Evolutionary conservation across 2,888 invertebrate species (phyloP), one percentile per base, ranked within the genome.

Genomic region (Ichneumoninae sp.): DNA sequence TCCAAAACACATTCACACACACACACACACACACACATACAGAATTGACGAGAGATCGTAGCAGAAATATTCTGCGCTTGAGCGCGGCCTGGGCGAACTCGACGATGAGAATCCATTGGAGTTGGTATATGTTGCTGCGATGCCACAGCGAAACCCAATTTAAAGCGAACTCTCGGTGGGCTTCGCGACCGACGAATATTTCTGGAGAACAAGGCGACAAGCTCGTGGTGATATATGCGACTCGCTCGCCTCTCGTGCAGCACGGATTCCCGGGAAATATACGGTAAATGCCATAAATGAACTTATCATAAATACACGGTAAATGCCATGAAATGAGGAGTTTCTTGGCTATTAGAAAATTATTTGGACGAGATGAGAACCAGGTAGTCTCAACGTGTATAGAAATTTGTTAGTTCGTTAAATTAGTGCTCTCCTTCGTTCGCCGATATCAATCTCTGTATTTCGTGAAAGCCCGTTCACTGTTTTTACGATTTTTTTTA

Each of bases 111-210:
- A 47, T 47, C 16, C 44, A 47, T 47, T 16, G 44, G 44, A 3
- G 13, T 47, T 16, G 3, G 44, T 47, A 2, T 47, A 4, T 47
- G 44, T 47, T 4, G 44, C 44, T 13, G 16, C 44, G 44, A 47
- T 47, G 22, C 36, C 6, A 52, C 57, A 50, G 50, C 65, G 72
- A 80, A 80, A 68, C 54, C 57, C 68, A 68, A 80, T 74, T 74
- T 74, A 40, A 69, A 80, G 44, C 68, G 22, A 40, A 22, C 68
- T 13, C 47, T 40, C 66, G 36, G 30, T 47, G 60, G 36, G 76
- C 40, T 40, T 68, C 68, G 33, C 68, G 22, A 68, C 68, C 30
- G 57, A 30, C 26, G 80, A 80, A 80, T 74, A 80, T 74, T 74
- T 80, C 50, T 74, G 80, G 74, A 74, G n/a, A 30, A 66, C 50